Evolutionary conservation across 2,113 vertebrate species (phyloP).

Genomic region (Vimba vimba): DNA sequence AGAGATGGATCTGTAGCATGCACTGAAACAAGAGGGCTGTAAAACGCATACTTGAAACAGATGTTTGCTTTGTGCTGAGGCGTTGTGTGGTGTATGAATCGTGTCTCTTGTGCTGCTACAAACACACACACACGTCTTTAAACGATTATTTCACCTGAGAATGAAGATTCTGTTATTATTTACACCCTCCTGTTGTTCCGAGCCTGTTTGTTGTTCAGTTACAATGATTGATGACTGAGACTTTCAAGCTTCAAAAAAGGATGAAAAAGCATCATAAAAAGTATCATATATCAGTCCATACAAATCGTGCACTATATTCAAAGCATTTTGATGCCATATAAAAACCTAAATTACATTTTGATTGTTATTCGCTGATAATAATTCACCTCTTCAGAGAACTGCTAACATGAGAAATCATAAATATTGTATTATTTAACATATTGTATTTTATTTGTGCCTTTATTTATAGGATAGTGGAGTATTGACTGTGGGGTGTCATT

Average conservation of each 20-base stretch:
- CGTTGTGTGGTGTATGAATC: constrained; percentile 42
- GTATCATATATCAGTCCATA: background rate
- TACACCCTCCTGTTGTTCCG: background rate
- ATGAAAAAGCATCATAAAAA: background rate
- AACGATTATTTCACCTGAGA: background rate
- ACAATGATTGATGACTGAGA: background rate
- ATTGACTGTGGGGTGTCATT: background rate
- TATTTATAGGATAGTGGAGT: background rate
- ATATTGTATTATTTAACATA: background rate
- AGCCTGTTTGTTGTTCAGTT: background rate
- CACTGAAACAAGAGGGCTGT: constrained; percentile 37
- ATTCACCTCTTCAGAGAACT: too few relatives aligned
- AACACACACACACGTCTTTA: background rate
- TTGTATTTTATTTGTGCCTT: background rate
- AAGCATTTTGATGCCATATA: background rate
- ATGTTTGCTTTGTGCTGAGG: constrained; percentile 53
- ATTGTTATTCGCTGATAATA: background rate
- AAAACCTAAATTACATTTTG: background rate
- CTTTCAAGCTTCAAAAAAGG: background rate
- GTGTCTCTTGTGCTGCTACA: constrained; percentile 39
- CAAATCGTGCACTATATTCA: background rate
- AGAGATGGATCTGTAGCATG: constrained; percentile 23
- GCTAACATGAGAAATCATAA: background rate
- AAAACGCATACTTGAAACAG: constrained; percentile 47
- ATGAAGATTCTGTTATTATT: background rate